A percentile compares a stretch with the other conserved stretches of the same genome.
phyloP scores from a whole-genome alignment of 2,797 vertebrate genomes.

The Macrochelys suwanniensis region DNA sequence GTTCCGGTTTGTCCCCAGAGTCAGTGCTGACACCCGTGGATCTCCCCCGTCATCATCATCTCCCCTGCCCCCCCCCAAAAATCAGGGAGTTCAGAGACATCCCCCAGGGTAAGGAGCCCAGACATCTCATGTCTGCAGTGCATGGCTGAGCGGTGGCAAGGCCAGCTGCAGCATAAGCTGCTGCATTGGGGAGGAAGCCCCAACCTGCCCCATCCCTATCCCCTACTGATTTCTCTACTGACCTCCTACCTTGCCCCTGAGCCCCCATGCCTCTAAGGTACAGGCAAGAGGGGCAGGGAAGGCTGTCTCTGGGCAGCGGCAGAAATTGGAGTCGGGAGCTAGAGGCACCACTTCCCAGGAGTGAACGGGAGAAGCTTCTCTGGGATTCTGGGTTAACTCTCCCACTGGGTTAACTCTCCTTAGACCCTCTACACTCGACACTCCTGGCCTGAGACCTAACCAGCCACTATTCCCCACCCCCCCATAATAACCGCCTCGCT shows the following conservation, averaged over 20 bases:
- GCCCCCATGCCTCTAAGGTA: neutral
- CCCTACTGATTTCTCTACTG: neutral
- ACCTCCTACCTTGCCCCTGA: neutral
- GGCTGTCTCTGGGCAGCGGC: neutral
- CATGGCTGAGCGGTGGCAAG: neutral
- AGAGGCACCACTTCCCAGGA: neutral
- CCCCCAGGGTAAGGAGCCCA: neutral
- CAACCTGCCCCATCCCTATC: neutral
- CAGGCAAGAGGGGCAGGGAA: neutral
- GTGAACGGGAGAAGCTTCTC: neutral
- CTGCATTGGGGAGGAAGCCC: neutral
- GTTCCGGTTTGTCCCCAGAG: neutral
- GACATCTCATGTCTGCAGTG: neutral
- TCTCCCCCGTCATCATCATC: too few relatives aligned
- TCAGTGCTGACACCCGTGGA: neutral
- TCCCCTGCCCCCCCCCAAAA: too few relatives aligned
- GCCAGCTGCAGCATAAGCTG: neutral
- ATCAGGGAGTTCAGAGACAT: neutral
- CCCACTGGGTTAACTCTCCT: too few relatives aligned
- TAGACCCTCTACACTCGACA: too few relatives aligned
- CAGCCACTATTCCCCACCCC: neutral
- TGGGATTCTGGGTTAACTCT: neutral
- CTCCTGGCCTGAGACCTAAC: too few relatives aligned
- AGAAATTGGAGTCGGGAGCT: neutral
- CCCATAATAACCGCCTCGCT: too few relatives aligned